Base-by-base conservation (phyloP, 2,113 vertebrate species). In the Arothron firmamentum region DNA sequence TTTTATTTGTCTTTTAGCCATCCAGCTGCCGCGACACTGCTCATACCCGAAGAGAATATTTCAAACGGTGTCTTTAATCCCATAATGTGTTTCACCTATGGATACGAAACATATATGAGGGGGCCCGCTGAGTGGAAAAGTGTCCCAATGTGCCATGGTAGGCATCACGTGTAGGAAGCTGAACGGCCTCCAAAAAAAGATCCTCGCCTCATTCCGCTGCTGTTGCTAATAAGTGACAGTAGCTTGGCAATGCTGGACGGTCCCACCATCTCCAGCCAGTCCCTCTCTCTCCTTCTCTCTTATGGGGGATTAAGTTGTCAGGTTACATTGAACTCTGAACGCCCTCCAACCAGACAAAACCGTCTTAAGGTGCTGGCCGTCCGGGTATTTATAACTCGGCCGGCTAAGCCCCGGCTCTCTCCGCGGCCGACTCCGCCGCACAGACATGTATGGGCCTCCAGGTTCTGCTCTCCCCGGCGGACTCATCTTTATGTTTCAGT, bases 281-380 rank as follows among this genome's bases (percentile, higher is more conserved):
- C 42, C 16, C 65, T 67, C 58, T 64, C 58, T 64, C 15, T 5
- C 56, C 67, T 65, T 75, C 62, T 83, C 78, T 83, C 80, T 73
- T 82, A 82, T 75, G 77, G 67, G 72, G 84, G 85, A 88, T 86
- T 83, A 88, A 82, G 77, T 84, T 87, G 82, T 88, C 85, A 81
- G 80, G 78, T 88, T 89, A 75, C 82, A 80, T 76, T 83, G 81
- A 84, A 87, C 85, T 77, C 79, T 74, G 65, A 78, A 61, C 50
- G 72, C 71, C 80, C 79, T 87, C 72, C 67, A 70, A 62, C 72
- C 79, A 87, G 81, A 85, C 84, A 85, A 87, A 87, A 83, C 74
- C 77, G 42, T 83, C 82, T 86, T 85, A 85, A 80, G 80, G 85
- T 83, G 70, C 67, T 62, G 71, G 57, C 64, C 59, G 16, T 81